Percentiles rank a stretch among this genome's conserved stretches.
Evolutionary conservation across 2,797 vertebrate species (phyloP).

Genomic region (Heliangelus exortis): DNA sequence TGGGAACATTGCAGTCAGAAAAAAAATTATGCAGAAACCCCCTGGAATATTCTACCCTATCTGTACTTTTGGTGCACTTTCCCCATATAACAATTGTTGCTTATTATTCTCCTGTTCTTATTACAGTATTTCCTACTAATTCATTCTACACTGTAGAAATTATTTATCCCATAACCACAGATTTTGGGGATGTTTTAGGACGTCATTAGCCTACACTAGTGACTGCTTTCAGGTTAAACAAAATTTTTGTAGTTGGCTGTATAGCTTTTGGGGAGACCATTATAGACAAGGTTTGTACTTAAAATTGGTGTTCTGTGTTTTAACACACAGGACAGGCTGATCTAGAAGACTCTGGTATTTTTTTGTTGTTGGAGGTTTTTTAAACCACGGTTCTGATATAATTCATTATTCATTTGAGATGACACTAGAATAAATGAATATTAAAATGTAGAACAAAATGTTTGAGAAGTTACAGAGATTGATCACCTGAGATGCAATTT

Average conservation of each 20-base stretch:
- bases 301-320: background rate
- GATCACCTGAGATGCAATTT: constrained; percentile 23
- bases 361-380: background rate
- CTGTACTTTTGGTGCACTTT: background rate
- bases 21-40: background rate
- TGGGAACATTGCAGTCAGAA: background rate
- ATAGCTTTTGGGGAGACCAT: background rate
- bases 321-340: background rate
- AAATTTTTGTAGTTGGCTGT: background rate
- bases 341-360: background rate
- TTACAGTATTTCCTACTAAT: background rate
- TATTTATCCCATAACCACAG: background rate
- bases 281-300: background rate
- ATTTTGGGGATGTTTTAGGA: background rate
- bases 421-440: constrained; percentile 75
- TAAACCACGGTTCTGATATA: constrained; percentile 25
- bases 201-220: background rate
- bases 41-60: background rate
- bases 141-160: background rate
- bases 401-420: constrained; percentile 62
- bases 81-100: background rate
- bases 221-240: constrained; percentile 25
- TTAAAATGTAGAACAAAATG: constrained; percentile 70
- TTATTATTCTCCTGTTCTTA: background rate
- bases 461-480: constrained; percentile 64